Base-by-base conservation (phyloP, 2,797 vertebrate species). In the Champsocephalus esox region DNA sequence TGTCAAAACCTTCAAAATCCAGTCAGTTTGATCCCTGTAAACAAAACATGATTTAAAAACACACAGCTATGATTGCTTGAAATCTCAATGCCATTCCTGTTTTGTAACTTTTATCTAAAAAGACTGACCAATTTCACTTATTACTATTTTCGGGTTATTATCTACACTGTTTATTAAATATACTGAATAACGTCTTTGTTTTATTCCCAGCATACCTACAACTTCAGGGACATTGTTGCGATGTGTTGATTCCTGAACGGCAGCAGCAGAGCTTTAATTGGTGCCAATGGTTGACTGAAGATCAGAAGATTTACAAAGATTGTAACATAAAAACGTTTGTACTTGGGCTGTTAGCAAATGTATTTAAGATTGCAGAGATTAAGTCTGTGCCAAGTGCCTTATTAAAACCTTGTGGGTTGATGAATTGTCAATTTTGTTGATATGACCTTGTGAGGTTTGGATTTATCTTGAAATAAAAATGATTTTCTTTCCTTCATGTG, bases 161-260 rank as follows among this genome's bases (percentile, higher is more conserved):
- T 13, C 2, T 19, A 45, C 0, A 12, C 5, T 4, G 4, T 73
- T 68, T 73, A 0, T 67, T 34, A 3, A 10, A 61, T 51, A 62
- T 51, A 63, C 61, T 70, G 12, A 77, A 66, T 17, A 48, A 14
- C 54, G 8, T 13, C 24, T 54, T 56, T 54, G 52, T 55, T 86
- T 56, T 86, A 60, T 85, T 78, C 70, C 5, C 71, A 96, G 95
- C 74, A 83, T 96, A 83, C 88, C 91, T 1, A 92, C 95, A 19
- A 94, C 94, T 12, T 93, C 95, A 5, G 95, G 95, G 38, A 92
- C 85, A 4, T 44, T 96, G 68, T 78, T 96, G 41, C 82, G 95
- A 67, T 92, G 83, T 81, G 85, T 92, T 46, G 94, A 95, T 55
- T 89, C 85, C 49, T 90, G 88, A 92, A 50, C 13, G 12, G n/a